Base-by-base conservation (phyloP, 2,888 invertebrate species). In the Lasioglossum vierecki region DNA sequence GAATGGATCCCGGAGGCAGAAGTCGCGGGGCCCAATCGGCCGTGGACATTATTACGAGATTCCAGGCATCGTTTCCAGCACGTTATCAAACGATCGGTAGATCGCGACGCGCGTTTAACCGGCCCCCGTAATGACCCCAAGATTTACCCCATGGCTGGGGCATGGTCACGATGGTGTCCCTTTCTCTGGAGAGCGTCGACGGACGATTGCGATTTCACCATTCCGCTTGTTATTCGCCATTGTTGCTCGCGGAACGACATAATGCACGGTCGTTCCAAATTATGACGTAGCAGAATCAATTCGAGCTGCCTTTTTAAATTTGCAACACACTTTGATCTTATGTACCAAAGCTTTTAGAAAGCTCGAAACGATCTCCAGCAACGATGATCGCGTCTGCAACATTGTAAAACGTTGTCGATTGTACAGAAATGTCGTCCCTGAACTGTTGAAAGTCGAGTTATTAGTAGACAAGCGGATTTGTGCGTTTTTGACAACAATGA, bases 81-180 rank as follows among this genome's bases (percentile, higher is more conserved):
- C 76, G 73, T 87, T 86, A 87, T 86, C 86, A 76, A 39, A 60
- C 79, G 76, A 79, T 84, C 79, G 68, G 26, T 22, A n/a, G 74
- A 79, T 74, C 74, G 72, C 63, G 68, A 72, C 74, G 75, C 39
- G 74, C 73, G 35, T 18, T 76, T 68, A 82, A 76, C 26, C 39
- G 46, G 41, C 60, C 70, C 49, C 68, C 35, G 35, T 73, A 81
- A 87, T 66, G 76, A 79, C 70, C 71, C 79, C 53, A 35, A 13
- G 49, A 60, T 46, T 72, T 72, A 22, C 60, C 49, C 75, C 18
- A n/a, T 49, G 15, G 63, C 30, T 30, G 30, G 63, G 63, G 30
- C 39, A 53, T 44, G 71, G 80, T 83, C 83, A 74, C 63, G 30
- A 57, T n/a, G 57, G 57, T 57, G 57, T 57, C 57, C 57, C 57